Conservation (phyloP, 2,113 vertebrate genomes). For the Glareola pratincola region DNA sequence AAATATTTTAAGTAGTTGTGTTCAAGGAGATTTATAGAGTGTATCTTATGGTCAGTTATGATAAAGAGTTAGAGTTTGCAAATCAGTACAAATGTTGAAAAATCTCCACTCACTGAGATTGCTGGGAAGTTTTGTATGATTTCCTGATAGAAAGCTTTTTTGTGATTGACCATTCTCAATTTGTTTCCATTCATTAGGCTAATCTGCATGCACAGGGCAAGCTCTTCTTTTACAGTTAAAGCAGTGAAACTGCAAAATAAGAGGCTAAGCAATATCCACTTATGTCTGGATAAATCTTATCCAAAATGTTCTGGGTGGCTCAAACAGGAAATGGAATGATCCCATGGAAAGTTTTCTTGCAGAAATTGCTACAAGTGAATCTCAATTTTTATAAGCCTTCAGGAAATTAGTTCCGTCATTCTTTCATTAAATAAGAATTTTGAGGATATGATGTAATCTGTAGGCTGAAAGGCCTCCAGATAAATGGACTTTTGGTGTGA, state of each 20-base stretch:
- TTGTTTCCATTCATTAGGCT: neutral
- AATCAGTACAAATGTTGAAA: neutral
- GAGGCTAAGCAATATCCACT: neutral
- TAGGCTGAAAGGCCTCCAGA: neutral
- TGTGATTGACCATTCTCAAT: neutral
- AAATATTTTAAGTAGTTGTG: neutral
- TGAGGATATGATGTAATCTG: neutral
- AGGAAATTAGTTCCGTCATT: neutral
- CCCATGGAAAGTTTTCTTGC: neutral
- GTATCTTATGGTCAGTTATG: fast-evolving
- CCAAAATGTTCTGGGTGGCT: neutral
- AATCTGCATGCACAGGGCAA: neutral
- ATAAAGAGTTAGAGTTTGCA: neutral
- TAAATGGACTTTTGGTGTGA: neutral
- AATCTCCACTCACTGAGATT: neutral
- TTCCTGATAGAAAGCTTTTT: neutral
- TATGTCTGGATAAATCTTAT: neutral
- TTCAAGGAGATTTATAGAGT: neutral
- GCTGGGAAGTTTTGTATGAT: neutral
- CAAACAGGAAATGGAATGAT: neutral
- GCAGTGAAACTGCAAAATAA: neutral
- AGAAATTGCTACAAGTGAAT: neutral
- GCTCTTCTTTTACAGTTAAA: neutral
- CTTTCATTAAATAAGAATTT: neutral
- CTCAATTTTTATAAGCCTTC: neutral